phyloP scores from a whole-genome alignment of 1,140 invertebrate species.

The Arion vulgaris region DNA sequence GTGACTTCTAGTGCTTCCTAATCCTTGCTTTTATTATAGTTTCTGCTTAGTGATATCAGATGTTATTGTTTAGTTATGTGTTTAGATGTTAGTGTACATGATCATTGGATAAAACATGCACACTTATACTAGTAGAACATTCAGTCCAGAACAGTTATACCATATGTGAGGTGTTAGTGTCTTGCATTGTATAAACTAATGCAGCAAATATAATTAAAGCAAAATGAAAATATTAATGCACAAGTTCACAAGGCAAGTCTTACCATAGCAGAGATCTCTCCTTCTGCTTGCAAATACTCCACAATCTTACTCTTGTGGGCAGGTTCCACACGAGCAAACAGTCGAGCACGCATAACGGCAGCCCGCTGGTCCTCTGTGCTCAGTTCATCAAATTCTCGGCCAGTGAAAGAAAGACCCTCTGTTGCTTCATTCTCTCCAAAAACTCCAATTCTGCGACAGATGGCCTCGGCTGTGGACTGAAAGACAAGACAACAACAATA shows the following conservation, averaged over 20 bases:
- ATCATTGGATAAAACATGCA: too few species aligned
- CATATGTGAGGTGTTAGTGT: too few species aligned
- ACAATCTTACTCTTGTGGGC: conserved; percentile 99
- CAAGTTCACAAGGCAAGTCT: conserved; percentile 62
- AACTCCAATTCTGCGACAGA: conserved; percentile 98
- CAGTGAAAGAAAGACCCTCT: conserved; percentile 91
- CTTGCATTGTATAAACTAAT: too few species aligned
- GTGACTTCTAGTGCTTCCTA: too few species aligned
- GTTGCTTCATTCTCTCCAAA: conserved; percentile 97
- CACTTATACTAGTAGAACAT: too few species aligned
- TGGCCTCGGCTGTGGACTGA: conserved; percentile 96
- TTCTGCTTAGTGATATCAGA: too few species aligned
- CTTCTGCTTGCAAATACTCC: conserved; percentile 98
- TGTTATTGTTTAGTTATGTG: too few species aligned
- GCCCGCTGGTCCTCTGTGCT: conserved; percentile 91
- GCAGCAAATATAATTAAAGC: too few species aligned
- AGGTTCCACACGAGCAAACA: conserved; percentile 99
- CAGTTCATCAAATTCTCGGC: conserved; percentile 99
- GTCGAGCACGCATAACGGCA: conserved; percentile 89
- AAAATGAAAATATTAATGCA: too few species aligned
- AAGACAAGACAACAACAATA: conserved; percentile 13
- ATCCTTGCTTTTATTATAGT: too few species aligned
- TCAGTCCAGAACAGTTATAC: too few species aligned
- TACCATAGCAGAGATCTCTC: conserved; percentile 99
- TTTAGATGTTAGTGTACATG: too few species aligned